These are phyloP conservation scores for Hemibagrus guttatus DNA, from an alignment of 2,797 vertebrate genomes.

Conservation along the genomic window DNA sequence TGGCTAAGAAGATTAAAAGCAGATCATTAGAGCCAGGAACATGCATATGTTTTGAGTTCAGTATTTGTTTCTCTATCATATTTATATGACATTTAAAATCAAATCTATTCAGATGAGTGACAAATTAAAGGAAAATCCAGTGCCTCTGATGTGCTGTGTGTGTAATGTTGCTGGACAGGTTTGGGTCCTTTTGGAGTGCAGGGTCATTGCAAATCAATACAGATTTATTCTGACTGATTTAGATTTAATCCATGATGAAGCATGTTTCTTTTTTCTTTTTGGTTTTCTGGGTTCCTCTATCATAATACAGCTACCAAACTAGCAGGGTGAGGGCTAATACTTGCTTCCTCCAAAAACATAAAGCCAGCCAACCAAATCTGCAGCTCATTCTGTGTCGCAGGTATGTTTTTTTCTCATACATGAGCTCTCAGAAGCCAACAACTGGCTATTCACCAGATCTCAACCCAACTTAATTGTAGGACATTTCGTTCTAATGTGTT, in stretches of 20 bases:
- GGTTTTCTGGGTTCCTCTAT: background rate
- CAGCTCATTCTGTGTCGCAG: background rate
- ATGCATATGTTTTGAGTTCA: background rate
- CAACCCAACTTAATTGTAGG: background rate
- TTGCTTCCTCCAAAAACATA: background rate
- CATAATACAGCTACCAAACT: background rate
- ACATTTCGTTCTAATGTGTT: background rate
- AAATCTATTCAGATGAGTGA: background rate
- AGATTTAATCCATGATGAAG: background rate
- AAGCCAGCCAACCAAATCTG: background rate
- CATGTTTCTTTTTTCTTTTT: background rate
- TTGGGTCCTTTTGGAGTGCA: background rate
- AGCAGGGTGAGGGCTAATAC: background rate
- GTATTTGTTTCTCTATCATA: background rate
- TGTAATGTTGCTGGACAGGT: background rate
- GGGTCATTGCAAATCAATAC: background rate
- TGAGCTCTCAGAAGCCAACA: background rate
- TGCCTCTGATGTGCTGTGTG: background rate
- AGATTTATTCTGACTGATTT: background rate
- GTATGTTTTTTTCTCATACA: background rate
- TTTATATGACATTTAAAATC: background rate
- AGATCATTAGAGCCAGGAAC: background rate
- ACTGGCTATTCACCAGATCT: background rate
- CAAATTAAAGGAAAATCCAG: background rate
- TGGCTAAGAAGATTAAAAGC: constrained; percentile 62